Evolutionary conservation across 1,140 invertebrate species (phyloP).

Genomic region (Gonatopus flavifemur): DNA sequence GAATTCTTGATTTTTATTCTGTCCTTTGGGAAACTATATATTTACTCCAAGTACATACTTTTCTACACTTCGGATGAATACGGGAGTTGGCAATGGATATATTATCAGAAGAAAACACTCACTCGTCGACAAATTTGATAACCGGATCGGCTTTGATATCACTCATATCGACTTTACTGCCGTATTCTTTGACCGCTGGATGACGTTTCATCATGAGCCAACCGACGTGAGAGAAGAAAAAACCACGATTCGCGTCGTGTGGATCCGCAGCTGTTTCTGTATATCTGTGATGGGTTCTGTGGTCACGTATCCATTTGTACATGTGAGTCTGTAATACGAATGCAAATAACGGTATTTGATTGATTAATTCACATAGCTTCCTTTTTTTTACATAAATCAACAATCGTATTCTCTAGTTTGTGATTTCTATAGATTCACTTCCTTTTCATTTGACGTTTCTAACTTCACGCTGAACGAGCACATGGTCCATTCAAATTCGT

Average conservation of each 20-base stretch:
- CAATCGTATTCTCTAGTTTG: too few relatives aligned
- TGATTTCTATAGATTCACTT: too few relatives aligned
- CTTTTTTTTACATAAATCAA: background rate
- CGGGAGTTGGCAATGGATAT: too few relatives aligned
- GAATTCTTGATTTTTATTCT: too few relatives aligned
- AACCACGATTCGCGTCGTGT: slow-evolving; percentile 77
- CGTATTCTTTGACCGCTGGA: slow-evolving; percentile 67
- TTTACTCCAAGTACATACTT: too few relatives aligned
- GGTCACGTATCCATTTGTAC: slow-evolving; percentile 67
- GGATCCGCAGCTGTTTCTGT: slow-evolving; percentile 82
- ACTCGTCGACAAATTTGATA: slow-evolving; percentile 73
- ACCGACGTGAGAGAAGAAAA: slow-evolving; percentile 84
- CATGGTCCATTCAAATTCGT: too few relatives aligned
- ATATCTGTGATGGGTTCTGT: slow-evolving; percentile 81
- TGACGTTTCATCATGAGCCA: slow-evolving; percentile 81
- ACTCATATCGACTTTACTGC: slow-evolving; percentile 70
- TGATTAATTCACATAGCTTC: background rate
- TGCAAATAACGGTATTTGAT: background rate
- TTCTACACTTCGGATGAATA: too few relatives aligned
- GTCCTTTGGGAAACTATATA: too few relatives aligned
- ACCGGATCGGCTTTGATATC: slow-evolving; percentile 77
- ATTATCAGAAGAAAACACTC: slow-evolving; percentile 24
- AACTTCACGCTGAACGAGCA: too few relatives aligned
- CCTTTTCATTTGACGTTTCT: too few relatives aligned
- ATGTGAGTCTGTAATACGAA: slow-evolving; percentile 47